Evolutionary conservation across 2,888 invertebrate genomes (phyloP).

Genomic region (Timema cristinae): DNA sequence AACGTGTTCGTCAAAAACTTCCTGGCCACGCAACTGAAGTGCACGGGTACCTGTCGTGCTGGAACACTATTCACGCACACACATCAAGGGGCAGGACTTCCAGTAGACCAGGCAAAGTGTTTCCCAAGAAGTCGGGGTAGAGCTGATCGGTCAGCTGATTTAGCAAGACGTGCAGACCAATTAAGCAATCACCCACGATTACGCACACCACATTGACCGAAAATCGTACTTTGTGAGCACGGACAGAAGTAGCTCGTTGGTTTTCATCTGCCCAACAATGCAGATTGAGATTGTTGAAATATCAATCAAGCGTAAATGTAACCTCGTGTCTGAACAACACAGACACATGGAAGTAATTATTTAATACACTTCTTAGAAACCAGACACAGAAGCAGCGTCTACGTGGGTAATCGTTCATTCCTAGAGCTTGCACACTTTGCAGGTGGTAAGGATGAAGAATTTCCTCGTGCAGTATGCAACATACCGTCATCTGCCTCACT

Average conservation of each 20-base stretch:
- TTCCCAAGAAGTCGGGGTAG: constrained; percentile 4
- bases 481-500: not conserved
- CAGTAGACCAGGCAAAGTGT: not conserved
- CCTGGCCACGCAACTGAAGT: not conserved
- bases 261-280: not conserved
- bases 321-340: not conserved
- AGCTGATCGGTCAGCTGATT: not conserved
- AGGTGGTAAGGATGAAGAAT: too few relatives aligned
- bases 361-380: not conserved
- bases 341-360: not conserved
- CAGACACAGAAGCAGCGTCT: too few relatives aligned
- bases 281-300: not conserved
- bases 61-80: not conserved
- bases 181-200: constrained; percentile 6
- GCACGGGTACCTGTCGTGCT: not conserved
- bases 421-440: not conserved
- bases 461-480: not conserved
- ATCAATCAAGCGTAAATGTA: not conserved
- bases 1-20: too few relatives aligned
- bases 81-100: not conserved
- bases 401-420: too few relatives aligned
- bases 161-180: not conserved
- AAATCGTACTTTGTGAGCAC: not conserved
- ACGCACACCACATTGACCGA: not conserved
- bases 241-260: not conserved